phyloP scores from a whole-genome alignment of 2,888 invertebrate genomes.

The Heteropelma amictum region DNA sequence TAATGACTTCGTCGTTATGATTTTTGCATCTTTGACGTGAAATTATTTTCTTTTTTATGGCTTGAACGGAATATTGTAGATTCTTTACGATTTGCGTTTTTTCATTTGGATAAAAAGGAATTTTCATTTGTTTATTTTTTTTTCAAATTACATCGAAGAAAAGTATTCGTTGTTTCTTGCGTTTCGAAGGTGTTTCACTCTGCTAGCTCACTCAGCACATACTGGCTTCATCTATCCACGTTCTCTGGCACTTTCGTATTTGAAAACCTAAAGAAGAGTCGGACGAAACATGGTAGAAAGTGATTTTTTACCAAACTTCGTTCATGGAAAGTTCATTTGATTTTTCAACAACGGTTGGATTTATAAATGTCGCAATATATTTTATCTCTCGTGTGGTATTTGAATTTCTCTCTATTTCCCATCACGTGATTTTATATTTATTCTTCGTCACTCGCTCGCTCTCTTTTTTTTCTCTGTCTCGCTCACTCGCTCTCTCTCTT shows the following conservation, averaged over 20 bases:
- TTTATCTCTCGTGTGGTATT: not conserved
- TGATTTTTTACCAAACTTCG: not conserved
- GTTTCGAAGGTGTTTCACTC: constrained; percentile 49
- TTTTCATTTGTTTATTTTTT: not conserved
- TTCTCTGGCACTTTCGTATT: constrained; percentile 50
- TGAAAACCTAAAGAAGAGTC: constrained; percentile 5
- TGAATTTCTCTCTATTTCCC: not conserved
- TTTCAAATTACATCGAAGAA: not conserved
- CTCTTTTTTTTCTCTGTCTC: constrained; percentile 49
- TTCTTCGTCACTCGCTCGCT: constrained; percentile 32
- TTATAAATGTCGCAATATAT: not conserved
- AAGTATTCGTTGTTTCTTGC: not conserved
- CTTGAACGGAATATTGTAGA: not conserved
- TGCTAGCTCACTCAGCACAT: constrained; percentile 61
- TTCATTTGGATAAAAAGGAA: not conserved
- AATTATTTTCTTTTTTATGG: not conserved
- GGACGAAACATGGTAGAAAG: constrained; percentile 1
- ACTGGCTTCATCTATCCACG: constrained; percentile 60
- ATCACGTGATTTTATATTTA: constrained; percentile 1
- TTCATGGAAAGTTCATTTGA: not conserved
- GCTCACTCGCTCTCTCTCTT: constrained; percentile 57
- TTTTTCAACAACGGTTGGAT: not conserved
- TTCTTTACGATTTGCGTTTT: not conserved
- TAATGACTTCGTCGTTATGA: constrained; percentile 8
- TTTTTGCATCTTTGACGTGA: not conserved